These are phyloP conservation scores for Drosophila picticornis DNA, from an alignment of 2,888 invertebrate species.

Conservation along the genomic window DNA sequence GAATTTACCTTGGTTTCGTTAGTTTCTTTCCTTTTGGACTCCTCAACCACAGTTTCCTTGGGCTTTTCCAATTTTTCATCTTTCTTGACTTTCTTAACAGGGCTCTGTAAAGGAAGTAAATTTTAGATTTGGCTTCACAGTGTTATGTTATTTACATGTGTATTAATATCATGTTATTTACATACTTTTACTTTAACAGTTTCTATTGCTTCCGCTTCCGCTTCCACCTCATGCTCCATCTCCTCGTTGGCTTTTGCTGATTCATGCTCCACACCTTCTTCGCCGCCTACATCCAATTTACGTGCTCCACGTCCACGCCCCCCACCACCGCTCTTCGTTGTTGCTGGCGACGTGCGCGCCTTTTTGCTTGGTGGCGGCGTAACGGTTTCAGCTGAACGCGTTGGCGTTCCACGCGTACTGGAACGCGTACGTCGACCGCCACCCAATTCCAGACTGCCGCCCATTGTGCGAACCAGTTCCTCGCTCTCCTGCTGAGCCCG, in stretches of 20 bases:
- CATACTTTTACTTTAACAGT: slow-evolving; percentile 52
- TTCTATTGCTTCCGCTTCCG: slow-evolving; percentile 17
- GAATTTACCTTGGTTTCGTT: slow-evolving; percentile 33
- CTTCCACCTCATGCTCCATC: slow-evolving; percentile 9
- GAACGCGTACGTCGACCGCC: slow-evolving; percentile 85
- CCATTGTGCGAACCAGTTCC: slow-evolving; percentile 84
- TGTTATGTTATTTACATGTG: not conserved
- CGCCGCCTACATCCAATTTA: slow-evolving; percentile 75
- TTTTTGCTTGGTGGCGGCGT: slow-evolving; percentile 84
- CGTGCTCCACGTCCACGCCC: slow-evolving; percentile 82
- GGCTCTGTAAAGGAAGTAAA: slow-evolving; percentile 37
- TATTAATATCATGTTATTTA: not conserved
- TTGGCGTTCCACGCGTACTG: slow-evolving; percentile 83
- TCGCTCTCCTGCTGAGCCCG: slow-evolving; percentile 85
- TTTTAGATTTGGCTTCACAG: not conserved
- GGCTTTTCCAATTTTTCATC: slow-evolving; percentile 51
- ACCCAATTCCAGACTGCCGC: slow-evolving; percentile 83
- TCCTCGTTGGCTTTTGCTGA: slow-evolving; percentile 33
- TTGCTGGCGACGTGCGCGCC: slow-evolving; percentile 75
- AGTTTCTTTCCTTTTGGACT: slow-evolving; percentile 16
- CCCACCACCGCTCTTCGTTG: slow-evolving; percentile 49
- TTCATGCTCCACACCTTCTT: slow-evolving; percentile 61
- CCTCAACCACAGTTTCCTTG: slow-evolving; percentile 32
- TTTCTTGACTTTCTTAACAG: slow-evolving; percentile 60
- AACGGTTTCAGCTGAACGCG: slow-evolving; percentile 69